Percentiles rank a stretch among this genome's conserved stretches.
These are phyloP conservation scores for Leptobrachium ailaonicum DNA, from an alignment of 2,113 vertebrate species.

Conservation along the genomic window DNA sequence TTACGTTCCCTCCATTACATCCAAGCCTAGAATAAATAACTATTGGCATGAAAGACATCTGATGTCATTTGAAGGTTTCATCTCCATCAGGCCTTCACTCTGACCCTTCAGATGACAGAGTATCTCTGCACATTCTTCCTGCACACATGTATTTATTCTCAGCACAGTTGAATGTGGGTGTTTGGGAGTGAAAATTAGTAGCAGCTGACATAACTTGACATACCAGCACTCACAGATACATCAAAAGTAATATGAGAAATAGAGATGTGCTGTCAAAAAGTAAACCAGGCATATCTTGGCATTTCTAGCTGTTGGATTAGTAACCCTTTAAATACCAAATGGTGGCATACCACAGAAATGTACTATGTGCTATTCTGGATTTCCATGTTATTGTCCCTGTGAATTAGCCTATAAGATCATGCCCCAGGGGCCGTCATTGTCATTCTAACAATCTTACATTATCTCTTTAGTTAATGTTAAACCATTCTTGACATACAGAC, in stretches of 20 bases:
- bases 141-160: neutral
- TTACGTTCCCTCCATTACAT: neutral
- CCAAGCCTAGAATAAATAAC: neutral
- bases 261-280: slow-evolving; percentile 12
- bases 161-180: slow-evolving; percentile 11
- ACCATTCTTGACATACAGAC: no score
- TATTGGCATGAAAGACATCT: neutral
- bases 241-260: slow-evolving; percentile 9
- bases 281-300: slow-evolving; percentile 22
- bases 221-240: slow-evolving; percentile 20
- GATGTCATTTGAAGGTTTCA: neutral
- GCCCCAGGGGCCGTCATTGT: no score
- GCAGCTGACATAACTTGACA: slow-evolving; percentile 7
- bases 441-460: no score
- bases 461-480: no score
- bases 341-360: neutral
- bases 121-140: neutral
- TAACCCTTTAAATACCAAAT: neutral
- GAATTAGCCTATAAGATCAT: no score
- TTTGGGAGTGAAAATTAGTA: slow-evolving; percentile 19
- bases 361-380: no score
- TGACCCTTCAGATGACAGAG: neutral
- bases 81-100: neutral
- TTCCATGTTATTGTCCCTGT: no score
- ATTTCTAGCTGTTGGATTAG: slow-evolving; percentile 1